Percentiles rank a stretch among this genome's conserved stretches.
Conservation (phyloP, 2,113 vertebrate genomes). For the Chrysemys picta region DNA sequence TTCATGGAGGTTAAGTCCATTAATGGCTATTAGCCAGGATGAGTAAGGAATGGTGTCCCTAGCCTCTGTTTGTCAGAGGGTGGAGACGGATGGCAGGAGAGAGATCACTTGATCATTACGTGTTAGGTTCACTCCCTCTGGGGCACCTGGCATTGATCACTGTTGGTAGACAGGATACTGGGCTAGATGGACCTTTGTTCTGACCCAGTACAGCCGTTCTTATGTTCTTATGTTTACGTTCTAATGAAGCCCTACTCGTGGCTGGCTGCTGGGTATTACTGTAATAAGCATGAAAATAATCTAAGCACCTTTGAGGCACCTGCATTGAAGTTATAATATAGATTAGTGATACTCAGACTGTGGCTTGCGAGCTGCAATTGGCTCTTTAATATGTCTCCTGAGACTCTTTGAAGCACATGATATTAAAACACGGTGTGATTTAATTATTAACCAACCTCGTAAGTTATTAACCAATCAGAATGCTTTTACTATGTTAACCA, state of each 20-base stretch:
- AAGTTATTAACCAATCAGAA: neutral
- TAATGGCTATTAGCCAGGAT: too few relatives aligned
- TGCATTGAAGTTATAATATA: neutral
- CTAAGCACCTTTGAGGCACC: neutral
- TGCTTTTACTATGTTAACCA: neutral
- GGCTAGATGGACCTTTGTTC: too few relatives aligned
- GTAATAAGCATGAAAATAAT: neutral
- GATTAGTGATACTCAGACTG: neutral
- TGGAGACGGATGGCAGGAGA: too few relatives aligned
- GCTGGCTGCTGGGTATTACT: neutral
- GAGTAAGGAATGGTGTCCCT: too few relatives aligned
- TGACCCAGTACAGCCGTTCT: too few relatives aligned
- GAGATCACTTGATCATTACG: too few relatives aligned
- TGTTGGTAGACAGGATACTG: too few relatives aligned
- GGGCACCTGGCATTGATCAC: too few relatives aligned
- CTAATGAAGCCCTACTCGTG: neutral
- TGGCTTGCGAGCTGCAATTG: neutral
- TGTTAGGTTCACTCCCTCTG: too few relatives aligned
- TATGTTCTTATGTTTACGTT: too few relatives aligned
- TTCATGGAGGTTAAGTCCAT: too few relatives aligned
- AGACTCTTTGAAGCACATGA: neutral
- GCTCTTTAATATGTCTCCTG: neutral
- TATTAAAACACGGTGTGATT: neutral
- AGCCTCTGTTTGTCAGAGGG: too few relatives aligned
- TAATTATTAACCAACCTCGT: neutral